Base-by-base conservation (phyloP, 2,888 invertebrate genomes). In the Mechanitis mazaeus region DNA sequence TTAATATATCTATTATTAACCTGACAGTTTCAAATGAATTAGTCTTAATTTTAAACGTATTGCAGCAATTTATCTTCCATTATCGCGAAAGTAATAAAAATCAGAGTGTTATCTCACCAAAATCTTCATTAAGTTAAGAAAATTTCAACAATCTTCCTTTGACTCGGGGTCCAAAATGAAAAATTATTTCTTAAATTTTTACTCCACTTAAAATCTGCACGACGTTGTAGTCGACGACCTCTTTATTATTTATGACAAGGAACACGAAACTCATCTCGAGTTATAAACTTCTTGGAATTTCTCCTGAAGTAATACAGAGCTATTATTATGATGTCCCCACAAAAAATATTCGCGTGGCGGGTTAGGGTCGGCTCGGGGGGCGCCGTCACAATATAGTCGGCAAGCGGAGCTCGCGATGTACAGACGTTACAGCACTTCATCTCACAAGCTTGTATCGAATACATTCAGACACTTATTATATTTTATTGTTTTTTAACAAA, bases 231-330 rank as follows among this genome's bases (percentile, higher is more conserved):
- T 87, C 85, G 87, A 84, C 87, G 87, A 84, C 87, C 87, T 88
- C 89, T 90, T 90, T 89, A 88, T 89, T 89, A 90, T 90, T 90
- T 90, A 90, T 88, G 89, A 88, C 87, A 88, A 87, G 88, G 88
- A 90, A 89, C 89, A 89, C 88, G 87, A 87, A 90, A 89, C 89
- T 90, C 89, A 90, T 90, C 89, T 88, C 89, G 89, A 90, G 89
- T 90, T 90, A 90, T 90, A 90, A 90, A 90, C 88, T 90, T 90
- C 89, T 88, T 88, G 89, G 89, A 89, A 90, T 89, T 90, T 88
- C 86, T 88, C 87, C 86, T 89, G 88, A 87, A 90, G 89, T 90
- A 90, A 89, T 88, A 87, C 87, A 88, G 87, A 87, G 88, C 88
- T 87, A 90, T 90, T 89, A 89, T 90, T 88, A 90, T 88, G 87